Evolutionary conservation across 1,140 invertebrate species (phyloP).

Genomic region (Prorops nasuta): DNA sequence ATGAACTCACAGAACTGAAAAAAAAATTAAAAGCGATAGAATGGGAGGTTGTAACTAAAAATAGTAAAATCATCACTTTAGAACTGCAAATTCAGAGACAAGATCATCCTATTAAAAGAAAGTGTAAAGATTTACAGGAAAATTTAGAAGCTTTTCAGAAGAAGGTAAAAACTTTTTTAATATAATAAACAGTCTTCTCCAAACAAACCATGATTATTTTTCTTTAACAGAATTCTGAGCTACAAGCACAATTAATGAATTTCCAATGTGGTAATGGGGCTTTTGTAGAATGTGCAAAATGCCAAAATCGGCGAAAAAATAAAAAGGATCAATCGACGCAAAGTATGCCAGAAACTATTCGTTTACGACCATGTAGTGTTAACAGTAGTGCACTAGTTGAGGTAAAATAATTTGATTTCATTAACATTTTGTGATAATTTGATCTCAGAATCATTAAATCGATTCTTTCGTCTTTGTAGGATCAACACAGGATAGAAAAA

Average conservation of each 20-base stretch:
- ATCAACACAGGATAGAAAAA: slow-evolving; percentile 28
- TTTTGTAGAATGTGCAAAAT: slow-evolving; percentile 37
- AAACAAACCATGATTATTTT: slow-evolving; percentile 5
- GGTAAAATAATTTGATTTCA: background rate
- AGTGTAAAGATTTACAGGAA: slow-evolving; percentile 38
- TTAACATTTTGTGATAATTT: background rate
- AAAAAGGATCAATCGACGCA: slow-evolving; percentile 34
- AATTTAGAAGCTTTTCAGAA: slow-evolving; percentile 18
- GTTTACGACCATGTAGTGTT: slow-evolving; percentile 20
- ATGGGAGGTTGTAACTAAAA: slow-evolving; percentile 34
- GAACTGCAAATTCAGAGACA: slow-evolving; percentile 41
- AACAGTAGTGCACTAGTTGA: slow-evolving; percentile 25
- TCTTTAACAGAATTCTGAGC: slow-evolving; percentile 28
- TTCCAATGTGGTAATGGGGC: slow-evolving; percentile 25
- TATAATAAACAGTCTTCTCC: slow-evolving; percentile 5
- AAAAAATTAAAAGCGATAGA: slow-evolving; percentile 38
- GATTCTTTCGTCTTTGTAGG: slow-evolving; percentile 20
- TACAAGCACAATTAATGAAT: slow-evolving; percentile 22
- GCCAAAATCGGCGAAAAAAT: slow-evolving; percentile 24
- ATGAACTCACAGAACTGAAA: slow-evolving; percentile 23
- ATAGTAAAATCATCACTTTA: slow-evolving; percentile 39
- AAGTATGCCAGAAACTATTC: slow-evolving; percentile 23
- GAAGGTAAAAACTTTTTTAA: slow-evolving; percentile 27
- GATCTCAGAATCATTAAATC: background rate
- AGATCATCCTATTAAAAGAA: slow-evolving; percentile 39